Evolutionary conservation across 1,140 invertebrate species (phyloP).

Genomic region (Cephus cinctus): DNA sequence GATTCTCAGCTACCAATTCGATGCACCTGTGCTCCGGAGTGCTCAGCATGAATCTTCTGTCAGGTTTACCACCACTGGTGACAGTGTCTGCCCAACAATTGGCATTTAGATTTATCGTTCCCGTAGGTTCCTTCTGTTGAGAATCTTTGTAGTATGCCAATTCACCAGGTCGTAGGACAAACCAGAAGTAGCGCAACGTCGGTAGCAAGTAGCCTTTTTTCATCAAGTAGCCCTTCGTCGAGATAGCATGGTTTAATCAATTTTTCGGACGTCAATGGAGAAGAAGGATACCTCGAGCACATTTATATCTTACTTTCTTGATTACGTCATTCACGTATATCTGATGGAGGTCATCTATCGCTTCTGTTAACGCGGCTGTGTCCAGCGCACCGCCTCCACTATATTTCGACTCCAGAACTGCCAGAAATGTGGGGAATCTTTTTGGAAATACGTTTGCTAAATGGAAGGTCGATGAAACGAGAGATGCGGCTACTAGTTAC

Average conservation of each 20-base stretch:
- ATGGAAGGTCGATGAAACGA: not conserved
- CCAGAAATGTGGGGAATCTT: slow-evolving; percentile 67
- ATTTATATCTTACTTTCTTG: slow-evolving; percentile 65
- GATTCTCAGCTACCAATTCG: slow-evolving; percentile 68
- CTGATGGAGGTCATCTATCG: slow-evolving; percentile 72
- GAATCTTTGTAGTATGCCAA: slow-evolving; percentile 74
- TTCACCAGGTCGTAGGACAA: slow-evolving; percentile 72
- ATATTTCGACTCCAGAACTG: slow-evolving; percentile 72
- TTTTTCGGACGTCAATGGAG: not conserved
- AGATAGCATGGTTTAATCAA: not conserved
- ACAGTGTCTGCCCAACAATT: slow-evolving; percentile 67
- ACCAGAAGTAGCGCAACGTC: slow-evolving; percentile 77
- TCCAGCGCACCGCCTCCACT: slow-evolving; percentile 60
- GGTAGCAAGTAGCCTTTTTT: slow-evolving; percentile 75
- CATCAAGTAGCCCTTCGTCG: slow-evolving; percentile 63
- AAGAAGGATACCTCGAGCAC: not conserved
- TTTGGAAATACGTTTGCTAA: slow-evolving; percentile 10
- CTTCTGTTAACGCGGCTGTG: slow-evolving; percentile 65
- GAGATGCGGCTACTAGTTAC: not conserved
- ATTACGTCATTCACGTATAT: slow-evolving; percentile 79
- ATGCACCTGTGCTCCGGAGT: slow-evolving; percentile 66
- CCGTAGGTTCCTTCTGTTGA: slow-evolving; percentile 70
- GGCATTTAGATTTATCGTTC: slow-evolving; percentile 63
- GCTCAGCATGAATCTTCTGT: slow-evolving; percentile 60
- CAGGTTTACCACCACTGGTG: slow-evolving; percentile 57